These are phyloP conservation scores for Varanus salvator DNA, from an alignment of 2,113 vertebrate species.

Conservation along the genomic window DNA sequence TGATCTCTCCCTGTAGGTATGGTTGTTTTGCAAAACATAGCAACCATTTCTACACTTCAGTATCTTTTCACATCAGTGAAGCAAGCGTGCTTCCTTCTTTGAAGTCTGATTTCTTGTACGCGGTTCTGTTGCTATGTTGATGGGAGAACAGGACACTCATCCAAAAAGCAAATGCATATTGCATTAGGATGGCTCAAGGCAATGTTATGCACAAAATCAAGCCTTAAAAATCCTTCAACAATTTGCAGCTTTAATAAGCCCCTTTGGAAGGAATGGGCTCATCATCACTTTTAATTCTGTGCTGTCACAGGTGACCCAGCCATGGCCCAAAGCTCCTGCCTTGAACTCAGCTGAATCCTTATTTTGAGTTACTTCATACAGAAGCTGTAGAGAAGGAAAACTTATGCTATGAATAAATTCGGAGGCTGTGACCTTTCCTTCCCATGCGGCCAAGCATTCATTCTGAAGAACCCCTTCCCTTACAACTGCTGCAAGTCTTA, in stretches of 20 bases:
- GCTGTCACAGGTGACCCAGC: conserved; percentile 5
- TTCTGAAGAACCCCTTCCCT: conserved; percentile 50
- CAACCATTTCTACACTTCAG: conserved; percentile 34
- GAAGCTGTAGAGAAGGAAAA: conserved; percentile 55
- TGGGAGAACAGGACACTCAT: conserved; percentile 67
- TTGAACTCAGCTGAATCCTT: conserved; percentile 60
- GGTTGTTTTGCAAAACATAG: conserved; percentile 43
- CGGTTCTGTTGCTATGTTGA: conserved; percentile 68
- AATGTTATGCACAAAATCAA: conserved; percentile 67
- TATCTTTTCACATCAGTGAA: conserved; percentile 34
- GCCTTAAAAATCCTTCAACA: conserved; percentile 65
- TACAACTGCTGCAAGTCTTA: conserved; percentile 42
- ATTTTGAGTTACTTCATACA: conserved; percentile 60
- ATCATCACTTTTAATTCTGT: conserved; percentile 56
- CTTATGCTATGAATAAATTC: conserved; percentile 44
- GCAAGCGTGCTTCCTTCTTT: conserved; percentile 47
- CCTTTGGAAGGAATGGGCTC: conserved; percentile 59
- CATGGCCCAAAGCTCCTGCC: conserved; percentile 63
- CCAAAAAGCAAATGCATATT: conserved; percentile 71
- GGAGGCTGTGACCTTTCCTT: conserved; percentile 49
- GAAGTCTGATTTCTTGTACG: conserved; percentile 45
- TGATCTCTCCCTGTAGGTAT: conserved; percentile 29
- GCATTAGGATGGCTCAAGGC: conserved; percentile 73
- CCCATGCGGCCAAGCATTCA: conserved; percentile 54
- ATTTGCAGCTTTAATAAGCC: conserved; percentile 61